Evolutionary conservation across 1,140 invertebrate genomes (phyloP).

Genomic region (Hyles vespertilio): DNA sequence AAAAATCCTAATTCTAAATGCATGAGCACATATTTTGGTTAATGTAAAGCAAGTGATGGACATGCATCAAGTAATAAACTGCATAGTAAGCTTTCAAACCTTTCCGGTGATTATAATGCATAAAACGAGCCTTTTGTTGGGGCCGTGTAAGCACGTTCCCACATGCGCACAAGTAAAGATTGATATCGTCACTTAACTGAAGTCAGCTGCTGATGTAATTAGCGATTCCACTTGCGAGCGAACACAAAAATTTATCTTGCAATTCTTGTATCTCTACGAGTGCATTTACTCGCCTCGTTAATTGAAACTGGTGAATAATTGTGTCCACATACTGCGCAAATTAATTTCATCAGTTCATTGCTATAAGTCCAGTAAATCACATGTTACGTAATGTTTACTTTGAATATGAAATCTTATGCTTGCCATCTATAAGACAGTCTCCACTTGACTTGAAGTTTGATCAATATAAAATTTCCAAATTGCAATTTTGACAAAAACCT

Average conservation of each 20-base stretch:
- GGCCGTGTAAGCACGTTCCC: constrained; percentile 23
- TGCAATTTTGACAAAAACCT: no score
- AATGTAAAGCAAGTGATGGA: no score
- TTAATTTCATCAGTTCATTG: constrained; percentile 30
- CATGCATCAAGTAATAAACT: constrained; percentile 3
- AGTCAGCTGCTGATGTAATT: constrained; percentile 52
- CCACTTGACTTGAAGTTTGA: no score
- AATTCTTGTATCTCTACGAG: constrained; percentile 23
- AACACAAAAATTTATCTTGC: constrained; percentile 29
- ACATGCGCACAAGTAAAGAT: constrained; percentile 34
- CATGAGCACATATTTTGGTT: no score
- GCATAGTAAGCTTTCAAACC: constrained; percentile 2
- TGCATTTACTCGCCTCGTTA: constrained; percentile 22
- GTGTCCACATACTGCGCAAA: constrained; percentile 36
- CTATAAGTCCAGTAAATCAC: constrained; percentile 1
- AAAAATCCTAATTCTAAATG: no score
- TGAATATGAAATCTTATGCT: neutral
- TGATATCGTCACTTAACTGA: constrained; percentile 43
- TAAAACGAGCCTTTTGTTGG: constrained; percentile 22
- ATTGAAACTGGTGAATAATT: constrained; percentile 50
- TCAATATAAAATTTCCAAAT: no score
- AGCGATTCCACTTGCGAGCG: constrained; percentile 28
- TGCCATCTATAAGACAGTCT: no score
- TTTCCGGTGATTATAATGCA: constrained; percentile 18
- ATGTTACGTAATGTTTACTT: neutral